Conservation (phyloP, 2,888 invertebrate genomes). For the Dorcus hopei region DNA sequence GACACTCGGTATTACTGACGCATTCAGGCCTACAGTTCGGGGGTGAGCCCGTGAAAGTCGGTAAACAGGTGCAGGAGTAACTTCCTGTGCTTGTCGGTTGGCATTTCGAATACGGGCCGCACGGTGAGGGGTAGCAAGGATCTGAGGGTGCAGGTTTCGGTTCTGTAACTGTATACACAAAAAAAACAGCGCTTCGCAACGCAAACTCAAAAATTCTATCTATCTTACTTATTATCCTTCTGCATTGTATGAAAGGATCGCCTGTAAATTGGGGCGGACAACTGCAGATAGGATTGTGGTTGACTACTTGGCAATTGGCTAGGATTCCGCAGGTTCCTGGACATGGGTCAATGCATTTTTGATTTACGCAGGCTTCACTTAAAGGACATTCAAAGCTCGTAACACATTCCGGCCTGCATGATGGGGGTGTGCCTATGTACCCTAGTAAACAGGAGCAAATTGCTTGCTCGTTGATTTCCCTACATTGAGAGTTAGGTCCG, state of each 20-base stretch:
- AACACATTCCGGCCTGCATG: constrained; percentile 70
- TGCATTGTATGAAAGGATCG: constrained; percentile 53
- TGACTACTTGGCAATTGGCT: constrained; percentile 57
- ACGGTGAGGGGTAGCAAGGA: constrained; percentile 68
- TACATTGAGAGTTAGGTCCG: constrained; percentile 72
- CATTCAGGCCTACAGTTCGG: constrained; percentile 71
- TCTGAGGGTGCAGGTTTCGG: constrained; percentile 37
- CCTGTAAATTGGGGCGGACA: constrained; percentile 57
- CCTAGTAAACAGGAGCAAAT: constrained; percentile 67
- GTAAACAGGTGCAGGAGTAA: constrained; percentile 70
- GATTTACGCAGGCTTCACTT: constrained; percentile 65
- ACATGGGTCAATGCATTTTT: constrained; percentile 72
- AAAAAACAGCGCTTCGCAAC: background rate
- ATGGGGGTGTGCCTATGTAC: constrained; percentile 71
- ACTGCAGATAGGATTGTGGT: constrained; percentile 61
- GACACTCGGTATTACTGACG: constrained; percentile 69
- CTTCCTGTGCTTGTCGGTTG: constrained; percentile 58
- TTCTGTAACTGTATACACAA: constrained; percentile 14
- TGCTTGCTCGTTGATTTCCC: constrained; percentile 61
- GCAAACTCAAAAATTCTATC: constrained; percentile 44
- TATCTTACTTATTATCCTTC: constrained; percentile 38
- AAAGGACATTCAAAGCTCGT: constrained; percentile 66
- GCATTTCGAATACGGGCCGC: constrained; percentile 64
- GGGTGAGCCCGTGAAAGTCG: constrained; percentile 71
- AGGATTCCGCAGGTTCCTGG: constrained; percentile 62